phyloP scores from a whole-genome alignment of 92 coral and sea anemone species.

The Umimayanthus chanpuru region DNA sequence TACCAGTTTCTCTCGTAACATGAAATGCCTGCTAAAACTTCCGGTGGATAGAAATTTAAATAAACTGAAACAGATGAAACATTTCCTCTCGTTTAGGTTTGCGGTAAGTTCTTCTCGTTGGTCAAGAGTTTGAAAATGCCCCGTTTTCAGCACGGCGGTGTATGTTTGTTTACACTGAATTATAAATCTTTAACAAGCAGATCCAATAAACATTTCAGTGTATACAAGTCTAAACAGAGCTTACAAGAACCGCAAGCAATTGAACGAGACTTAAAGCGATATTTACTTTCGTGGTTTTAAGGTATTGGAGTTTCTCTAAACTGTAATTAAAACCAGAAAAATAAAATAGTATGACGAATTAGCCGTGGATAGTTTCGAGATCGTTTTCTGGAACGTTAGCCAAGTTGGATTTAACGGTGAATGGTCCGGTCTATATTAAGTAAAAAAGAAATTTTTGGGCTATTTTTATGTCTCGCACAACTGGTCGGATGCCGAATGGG shows the following conservation, averaged over 20 bases:
- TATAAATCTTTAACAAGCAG: constrained; percentile 80
- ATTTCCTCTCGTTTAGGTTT: constrained; percentile 25
- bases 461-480: background rate
- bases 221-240: constrained; percentile 71
- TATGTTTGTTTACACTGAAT: constrained; percentile 81
- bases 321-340: constrained; percentile 76
- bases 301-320: constrained; percentile 72
- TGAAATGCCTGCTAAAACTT: constrained; percentile 8
- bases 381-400: constrained; percentile 35
- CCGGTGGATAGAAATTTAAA: constrained; percentile 10
- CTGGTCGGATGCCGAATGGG: constrained; percentile 14
- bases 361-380: constrained; percentile 54
- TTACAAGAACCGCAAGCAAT: constrained; percentile 63
- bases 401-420: constrained; percentile 18
- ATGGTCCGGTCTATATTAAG: constrained; percentile 24
- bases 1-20: constrained; percentile 21
- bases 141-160: constrained; percentile 45
- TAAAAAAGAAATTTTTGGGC: background rate
- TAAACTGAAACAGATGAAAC: constrained; percentile 21
- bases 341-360: constrained; percentile 59
- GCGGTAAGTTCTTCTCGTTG: constrained; percentile 28
- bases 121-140: constrained; percentile 11
- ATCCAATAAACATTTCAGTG: constrained; percentile 80
- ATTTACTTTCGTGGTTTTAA: constrained; percentile 73
- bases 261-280: constrained; percentile 56